These are phyloP conservation scores for Augiades crinisus DNA, from an alignment of 2,888 invertebrate species.

Conservation along the genomic window DNA sequence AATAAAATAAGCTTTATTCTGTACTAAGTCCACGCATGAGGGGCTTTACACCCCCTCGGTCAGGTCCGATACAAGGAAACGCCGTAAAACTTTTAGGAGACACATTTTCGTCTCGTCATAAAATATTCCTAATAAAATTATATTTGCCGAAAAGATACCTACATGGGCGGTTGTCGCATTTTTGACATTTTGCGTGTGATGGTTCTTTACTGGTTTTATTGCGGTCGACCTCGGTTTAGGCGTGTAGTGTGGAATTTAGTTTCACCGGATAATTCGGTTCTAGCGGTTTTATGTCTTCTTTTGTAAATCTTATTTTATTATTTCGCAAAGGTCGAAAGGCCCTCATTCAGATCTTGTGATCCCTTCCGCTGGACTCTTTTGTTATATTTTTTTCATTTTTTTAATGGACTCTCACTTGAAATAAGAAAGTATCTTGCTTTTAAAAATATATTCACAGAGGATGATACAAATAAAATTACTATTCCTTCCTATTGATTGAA, in stretches of 20 bases:
- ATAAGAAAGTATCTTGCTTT: background rate
- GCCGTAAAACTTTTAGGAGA: conserved; percentile 58
- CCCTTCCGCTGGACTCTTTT: conserved; percentile 1
- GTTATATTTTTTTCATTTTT: conserved; percentile 1
- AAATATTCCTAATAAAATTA: conserved; percentile 65
- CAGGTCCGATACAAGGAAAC: conserved; percentile 33
- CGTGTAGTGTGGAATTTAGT: conserved; percentile 20
- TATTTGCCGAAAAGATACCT: conserved; percentile 40
- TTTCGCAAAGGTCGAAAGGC: background rate
- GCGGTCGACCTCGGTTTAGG: conserved; percentile 17
- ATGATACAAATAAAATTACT: background rate
- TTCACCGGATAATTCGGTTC: conserved; percentile 10
- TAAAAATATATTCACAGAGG: background rate
- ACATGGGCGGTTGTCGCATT: conserved; percentile 15
- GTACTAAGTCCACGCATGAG: conserved; percentile 24
- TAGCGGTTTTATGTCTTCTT: conserved; percentile 4
- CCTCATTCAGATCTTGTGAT: conserved; percentile 1
- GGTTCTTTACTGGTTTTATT: conserved; percentile 27
- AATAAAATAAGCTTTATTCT: conserved; percentile 34
- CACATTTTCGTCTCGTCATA: conserved; percentile 45
- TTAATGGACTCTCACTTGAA: background rate
- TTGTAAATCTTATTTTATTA: conserved; percentile 12
- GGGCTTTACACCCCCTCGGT: conserved; percentile 19
- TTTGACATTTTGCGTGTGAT: conserved; percentile 26
- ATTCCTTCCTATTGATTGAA: too few species aligned